phyloP scores from a whole-genome alignment of 2,113 vertebrate species.

The Dendropsophus ebraccatus region DNA sequence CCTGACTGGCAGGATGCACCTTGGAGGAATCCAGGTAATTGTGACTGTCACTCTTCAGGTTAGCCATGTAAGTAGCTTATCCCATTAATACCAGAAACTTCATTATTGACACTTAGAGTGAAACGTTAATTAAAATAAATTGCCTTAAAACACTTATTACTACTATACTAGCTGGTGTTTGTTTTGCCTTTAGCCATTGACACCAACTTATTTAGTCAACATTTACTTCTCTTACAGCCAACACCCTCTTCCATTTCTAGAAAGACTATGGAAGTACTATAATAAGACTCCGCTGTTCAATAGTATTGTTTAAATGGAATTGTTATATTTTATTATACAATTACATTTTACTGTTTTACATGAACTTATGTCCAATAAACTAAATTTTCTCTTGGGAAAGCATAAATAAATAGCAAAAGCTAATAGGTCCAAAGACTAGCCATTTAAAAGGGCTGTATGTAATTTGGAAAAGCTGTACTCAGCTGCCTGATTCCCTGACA shows the following conservation, averaged over 20 bases:
- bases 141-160: not conserved
- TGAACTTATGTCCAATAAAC: no score
- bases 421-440: no score
- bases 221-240: not conserved
- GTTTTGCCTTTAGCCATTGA: not conserved
- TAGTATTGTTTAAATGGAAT: no score
- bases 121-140: not conserved
- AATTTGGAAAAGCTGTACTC: no score
- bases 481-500: no score
- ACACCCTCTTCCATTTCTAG: not conserved
- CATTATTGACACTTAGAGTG: no score
- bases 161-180: not conserved
- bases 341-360: no score
- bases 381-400: no score
- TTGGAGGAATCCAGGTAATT: constrained; percentile 3
- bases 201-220: not conserved
- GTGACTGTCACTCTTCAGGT: not conserved
- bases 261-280: not conserved
- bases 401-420: no score
- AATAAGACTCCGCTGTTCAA: no score
- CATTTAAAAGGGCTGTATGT: no score
- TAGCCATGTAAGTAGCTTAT: constrained; percentile 8
- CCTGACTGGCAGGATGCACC: not conserved
- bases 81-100: not conserved
- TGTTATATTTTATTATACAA: no score